Conservation (phyloP, 2,113 vertebrate genomes). For the Mus spicilegus region DNA sequence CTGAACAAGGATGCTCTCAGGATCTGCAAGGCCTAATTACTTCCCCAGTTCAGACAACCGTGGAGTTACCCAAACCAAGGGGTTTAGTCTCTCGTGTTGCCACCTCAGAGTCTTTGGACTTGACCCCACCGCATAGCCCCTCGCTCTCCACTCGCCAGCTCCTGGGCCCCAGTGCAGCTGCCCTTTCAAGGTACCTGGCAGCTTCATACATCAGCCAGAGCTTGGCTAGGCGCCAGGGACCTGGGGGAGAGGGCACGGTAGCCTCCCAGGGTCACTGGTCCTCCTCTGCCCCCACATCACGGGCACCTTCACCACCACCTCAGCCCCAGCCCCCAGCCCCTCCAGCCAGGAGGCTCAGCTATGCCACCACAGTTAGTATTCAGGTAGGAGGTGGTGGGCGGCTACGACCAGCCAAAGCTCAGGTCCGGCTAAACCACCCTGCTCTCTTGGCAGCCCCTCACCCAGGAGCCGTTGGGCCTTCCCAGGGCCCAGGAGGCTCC, state of each 20-base stretch:
- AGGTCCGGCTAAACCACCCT: constrained; percentile 92
- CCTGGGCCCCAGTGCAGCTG: constrained; percentile 80
- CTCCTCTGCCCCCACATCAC: constrained; percentile 86
- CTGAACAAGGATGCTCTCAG: constrained; percentile 17
- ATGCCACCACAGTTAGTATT: constrained; percentile 94
- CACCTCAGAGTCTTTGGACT: constrained; percentile 58
- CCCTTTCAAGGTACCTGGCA: constrained; percentile 89
- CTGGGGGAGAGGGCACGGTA: constrained; percentile 41
- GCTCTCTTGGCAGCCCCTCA: constrained; percentile 80
- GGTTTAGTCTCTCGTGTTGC: background rate
- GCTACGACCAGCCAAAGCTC: constrained; percentile 91
- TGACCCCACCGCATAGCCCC: constrained; percentile 60
- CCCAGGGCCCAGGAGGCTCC: constrained; percentile 59
- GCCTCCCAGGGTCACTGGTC: constrained; percentile 75
- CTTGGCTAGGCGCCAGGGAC: constrained; percentile 85
- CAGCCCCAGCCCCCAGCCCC: constrained; percentile 71
- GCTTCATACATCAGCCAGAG: constrained; percentile 92
- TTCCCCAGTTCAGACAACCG: background rate
- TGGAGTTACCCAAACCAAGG: constrained; percentile 22
- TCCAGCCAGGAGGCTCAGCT: constrained; percentile 87
- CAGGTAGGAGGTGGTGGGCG: constrained; percentile 92
- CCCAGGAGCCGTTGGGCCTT: constrained; percentile 76
- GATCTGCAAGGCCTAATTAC: background rate
- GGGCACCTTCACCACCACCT: constrained; percentile 74
- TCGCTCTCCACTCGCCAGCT: constrained; percentile 64